These are phyloP conservation scores for Oreortyx pictus DNA, from an alignment of 2,797 vertebrate species.

Conservation along the genomic window DNA sequence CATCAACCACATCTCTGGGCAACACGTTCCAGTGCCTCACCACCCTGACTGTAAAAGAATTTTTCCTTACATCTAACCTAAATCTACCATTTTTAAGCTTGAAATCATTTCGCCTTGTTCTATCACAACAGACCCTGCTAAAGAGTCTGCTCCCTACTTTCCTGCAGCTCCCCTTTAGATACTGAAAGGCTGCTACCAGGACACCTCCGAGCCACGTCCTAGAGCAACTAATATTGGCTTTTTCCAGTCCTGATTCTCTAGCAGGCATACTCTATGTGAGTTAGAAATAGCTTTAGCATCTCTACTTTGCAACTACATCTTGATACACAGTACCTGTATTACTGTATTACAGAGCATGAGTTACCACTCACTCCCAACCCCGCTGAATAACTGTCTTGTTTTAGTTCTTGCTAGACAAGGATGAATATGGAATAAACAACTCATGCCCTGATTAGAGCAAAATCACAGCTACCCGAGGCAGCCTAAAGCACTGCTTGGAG, in stretches of 20 bases:
- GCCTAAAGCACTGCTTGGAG: neutral
- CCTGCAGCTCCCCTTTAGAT: too few relatives aligned
- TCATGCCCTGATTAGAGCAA: neutral
- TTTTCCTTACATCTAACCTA: too few relatives aligned
- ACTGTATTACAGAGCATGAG: neutral
- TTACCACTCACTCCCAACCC: neutral
- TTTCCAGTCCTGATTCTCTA: neutral
- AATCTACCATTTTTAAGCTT: too few relatives aligned
- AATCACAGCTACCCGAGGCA: neutral
- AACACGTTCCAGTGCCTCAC: too few relatives aligned
- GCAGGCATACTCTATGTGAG: neutral
- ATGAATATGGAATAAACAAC: neutral
- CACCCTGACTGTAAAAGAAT: too few relatives aligned
- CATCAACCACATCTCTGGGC: too few relatives aligned
- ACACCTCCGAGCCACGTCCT: neutral
- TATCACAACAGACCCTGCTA: too few relatives aligned
- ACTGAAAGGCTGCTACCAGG: too few relatives aligned
- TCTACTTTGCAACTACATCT: neutral
- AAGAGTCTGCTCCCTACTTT: too few relatives aligned
- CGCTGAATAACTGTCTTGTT: fast-evolving
- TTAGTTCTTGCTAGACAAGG: neutral
- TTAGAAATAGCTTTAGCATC: neutral
- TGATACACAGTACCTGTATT: neutral
- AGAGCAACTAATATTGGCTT: neutral
- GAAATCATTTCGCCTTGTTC: too few relatives aligned